phyloP scores from a whole-genome alignment of 92 coral and sea anemone species.

The Paragorgia papillata region DNA sequence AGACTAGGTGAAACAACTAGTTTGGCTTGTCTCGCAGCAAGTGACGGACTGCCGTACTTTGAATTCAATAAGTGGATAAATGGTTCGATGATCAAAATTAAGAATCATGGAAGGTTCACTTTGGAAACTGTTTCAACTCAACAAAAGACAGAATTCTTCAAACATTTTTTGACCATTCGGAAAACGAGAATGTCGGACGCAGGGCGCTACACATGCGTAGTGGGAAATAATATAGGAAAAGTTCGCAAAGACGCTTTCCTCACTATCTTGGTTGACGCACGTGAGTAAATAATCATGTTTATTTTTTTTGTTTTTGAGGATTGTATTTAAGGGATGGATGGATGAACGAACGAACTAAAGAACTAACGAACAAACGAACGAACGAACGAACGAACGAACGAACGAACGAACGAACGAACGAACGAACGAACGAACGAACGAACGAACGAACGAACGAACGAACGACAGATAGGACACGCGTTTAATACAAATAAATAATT shows the following conservation, averaged over 20 bases:
- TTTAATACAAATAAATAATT: no score
- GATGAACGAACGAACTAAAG: no score
- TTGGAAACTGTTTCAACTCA: not conserved
- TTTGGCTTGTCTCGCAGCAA: conserved; percentile 68
- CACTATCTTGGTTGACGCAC: not conserved
- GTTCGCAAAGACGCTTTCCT: conserved; percentile 5
- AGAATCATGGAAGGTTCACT: not conserved
- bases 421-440: no score
- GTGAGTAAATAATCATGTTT: not conserved
- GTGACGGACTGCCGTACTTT: conserved; percentile 95
- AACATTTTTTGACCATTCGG: conserved; percentile 66
- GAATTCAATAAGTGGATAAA: conserved; percentile 66
- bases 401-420: no score
- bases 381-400: no score
- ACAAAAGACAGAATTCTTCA: conserved; percentile 47
- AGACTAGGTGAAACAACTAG: conserved; percentile 68
- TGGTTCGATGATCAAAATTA: not conserved
- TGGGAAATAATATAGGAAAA: conserved; percentile 85
- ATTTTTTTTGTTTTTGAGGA: no score
- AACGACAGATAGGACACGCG: no score
- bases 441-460: no score
- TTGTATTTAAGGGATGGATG: no score
- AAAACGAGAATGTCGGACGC: conserved; percentile 69
- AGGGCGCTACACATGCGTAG: conserved; percentile 86
- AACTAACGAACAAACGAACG: no score